Base-by-base conservation (phyloP, 1,140 invertebrate species). In the Telenomus remus region DNA sequence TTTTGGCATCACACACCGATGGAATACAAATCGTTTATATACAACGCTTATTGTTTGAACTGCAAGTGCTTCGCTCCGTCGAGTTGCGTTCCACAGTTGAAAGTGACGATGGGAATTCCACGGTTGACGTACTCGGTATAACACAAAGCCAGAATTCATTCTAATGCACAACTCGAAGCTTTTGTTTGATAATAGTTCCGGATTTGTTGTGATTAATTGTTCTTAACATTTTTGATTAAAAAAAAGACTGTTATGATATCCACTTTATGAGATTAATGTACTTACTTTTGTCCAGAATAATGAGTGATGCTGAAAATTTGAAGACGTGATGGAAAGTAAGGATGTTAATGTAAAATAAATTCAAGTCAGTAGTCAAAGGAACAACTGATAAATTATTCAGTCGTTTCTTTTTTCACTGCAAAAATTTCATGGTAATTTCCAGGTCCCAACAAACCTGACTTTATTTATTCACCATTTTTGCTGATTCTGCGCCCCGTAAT, bases 381-480 rank as follows among this genome's bases (percentile, higher is more conserved):
- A 57, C 37, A 39, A 39, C 37, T 39, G 37, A 3, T 27, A 27
- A 3, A 27, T 27, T 6, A 3, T 27, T 39, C 8, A 46, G 6
- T 37, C 27, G 44, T 49, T 4, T 11, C 44, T 11, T 37, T 44
- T 33, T 44, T 8, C 13, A 43, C 5, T 12, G 19, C 5, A 12
- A 4, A 7, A 8, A 11, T 47, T 15, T 54, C 65, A 4, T 65
- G 47, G 63, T 66, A 64, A 76, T 79, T 69, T 16, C 44, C 73
- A 79, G 78, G 70, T 70, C 57, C 68, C 74, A 60, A 74, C 37
- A 59, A 78, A 77, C 74, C 63, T 60, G 49, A 65, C 64, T 70
- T 80, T 76, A 72, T 83, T 85, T 82, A 82, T 81, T 84, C 79
- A 81, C 77, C 81, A 74, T 68, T 70, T 81, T 61, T 57, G 65